These are phyloP conservation scores for Sciurus carolinensis DNA, from an alignment of 2,797 vertebrate genomes.

Conservation along the genomic window DNA sequence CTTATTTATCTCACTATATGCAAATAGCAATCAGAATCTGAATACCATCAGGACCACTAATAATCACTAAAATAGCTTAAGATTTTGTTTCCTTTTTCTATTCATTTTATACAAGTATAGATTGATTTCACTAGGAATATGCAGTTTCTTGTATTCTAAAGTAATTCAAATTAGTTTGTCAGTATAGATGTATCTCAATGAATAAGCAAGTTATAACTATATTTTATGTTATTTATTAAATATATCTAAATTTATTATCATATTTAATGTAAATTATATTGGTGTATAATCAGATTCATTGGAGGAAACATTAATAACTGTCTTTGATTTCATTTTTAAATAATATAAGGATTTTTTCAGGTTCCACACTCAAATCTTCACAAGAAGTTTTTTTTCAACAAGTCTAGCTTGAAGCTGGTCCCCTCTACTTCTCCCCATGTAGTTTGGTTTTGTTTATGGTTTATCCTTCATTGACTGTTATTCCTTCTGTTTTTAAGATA, in stretches of 20 bases:
- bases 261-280: no score
- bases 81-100: background rate
- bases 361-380: constrained; percentile 16
- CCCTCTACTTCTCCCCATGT: background rate
- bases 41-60: background rate
- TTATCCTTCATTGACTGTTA: background rate
- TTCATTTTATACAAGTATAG: background rate
- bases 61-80: background rate
- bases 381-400: background rate
- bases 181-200: background rate
- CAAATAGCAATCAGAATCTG: background rate
- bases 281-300: background rate
- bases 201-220: no score
- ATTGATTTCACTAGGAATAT: constrained; percentile 37
- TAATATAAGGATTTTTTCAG: background rate
- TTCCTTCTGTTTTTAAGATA: background rate
- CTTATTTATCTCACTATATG: background rate
- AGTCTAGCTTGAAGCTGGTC: background rate
- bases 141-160: background rate
- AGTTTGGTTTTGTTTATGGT: background rate
- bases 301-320: background rate
- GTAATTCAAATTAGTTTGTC: background rate
- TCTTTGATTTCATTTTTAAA: constrained; percentile 18
- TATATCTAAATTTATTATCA: no score
- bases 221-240: no score